Evolutionary conservation across 2,888 invertebrate species (phyloP).

Genomic region (Tinea pellionella): DNA sequence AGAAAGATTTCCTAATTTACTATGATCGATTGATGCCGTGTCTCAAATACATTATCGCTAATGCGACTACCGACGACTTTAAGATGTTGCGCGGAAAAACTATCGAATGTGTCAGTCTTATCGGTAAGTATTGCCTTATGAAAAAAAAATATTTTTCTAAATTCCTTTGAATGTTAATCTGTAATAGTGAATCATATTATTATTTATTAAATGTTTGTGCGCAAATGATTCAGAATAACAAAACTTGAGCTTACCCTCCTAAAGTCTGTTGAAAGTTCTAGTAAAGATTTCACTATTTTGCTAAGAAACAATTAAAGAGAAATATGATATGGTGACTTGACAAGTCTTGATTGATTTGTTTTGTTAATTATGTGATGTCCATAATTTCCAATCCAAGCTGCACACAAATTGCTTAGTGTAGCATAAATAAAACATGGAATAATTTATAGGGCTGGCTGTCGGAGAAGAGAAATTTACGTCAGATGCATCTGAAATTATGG

Average conservation of each 20-base stretch:
- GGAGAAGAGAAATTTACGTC: conserved; percentile 86
- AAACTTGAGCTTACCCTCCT: not conserved
- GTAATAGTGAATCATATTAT: no score
- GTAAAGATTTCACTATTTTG: not conserved
- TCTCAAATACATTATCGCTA: conserved; percentile 96
- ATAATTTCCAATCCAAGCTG: no score
- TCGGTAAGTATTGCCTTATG: conserved; percentile 82
- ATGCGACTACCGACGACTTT: conserved; percentile 88
- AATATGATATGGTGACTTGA: no score
- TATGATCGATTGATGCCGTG: conserved; percentile 95
- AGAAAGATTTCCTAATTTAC: conserved; percentile 94
- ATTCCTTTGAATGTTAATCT: no score
- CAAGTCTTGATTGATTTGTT: no score
- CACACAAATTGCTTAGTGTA: not conserved
- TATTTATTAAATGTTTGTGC: no score
- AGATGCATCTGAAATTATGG: conserved; percentile 97
- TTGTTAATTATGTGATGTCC: no score
- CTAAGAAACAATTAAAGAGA: no score
- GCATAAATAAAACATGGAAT: no score
- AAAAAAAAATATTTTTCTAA: no score
- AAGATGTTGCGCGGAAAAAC: conserved; percentile 96
- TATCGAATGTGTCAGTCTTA: conserved; percentile 98
- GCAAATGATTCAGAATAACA: no score
- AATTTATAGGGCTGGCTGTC: conserved; percentile 69
- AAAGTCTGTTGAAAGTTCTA: no score